Conservation (phyloP, 1,140 invertebrate species). For the Halesus radiatus region DNA sequence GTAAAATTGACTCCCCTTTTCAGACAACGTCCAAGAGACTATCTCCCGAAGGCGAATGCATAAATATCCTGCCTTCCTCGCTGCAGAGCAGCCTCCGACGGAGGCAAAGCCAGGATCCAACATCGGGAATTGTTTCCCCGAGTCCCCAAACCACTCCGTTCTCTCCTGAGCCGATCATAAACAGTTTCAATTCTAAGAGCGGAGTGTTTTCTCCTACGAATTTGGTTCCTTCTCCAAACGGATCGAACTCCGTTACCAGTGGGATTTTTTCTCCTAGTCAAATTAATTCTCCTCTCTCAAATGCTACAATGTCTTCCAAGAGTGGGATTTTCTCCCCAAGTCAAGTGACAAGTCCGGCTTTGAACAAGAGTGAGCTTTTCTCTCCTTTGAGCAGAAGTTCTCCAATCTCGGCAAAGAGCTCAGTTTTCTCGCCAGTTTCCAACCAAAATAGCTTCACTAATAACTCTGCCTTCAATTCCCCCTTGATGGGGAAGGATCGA, state of each 20-base stretch:
- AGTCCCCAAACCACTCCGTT: slow-evolving; percentile 62
- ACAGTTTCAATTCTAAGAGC: slow-evolving; percentile 63
- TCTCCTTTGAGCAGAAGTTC: slow-evolving; percentile 68
- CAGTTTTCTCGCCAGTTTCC: slow-evolving; percentile 66
- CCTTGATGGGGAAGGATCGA: slow-evolving; percentile 67
- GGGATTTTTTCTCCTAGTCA: slow-evolving; percentile 71
- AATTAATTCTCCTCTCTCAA: slow-evolving; percentile 69
- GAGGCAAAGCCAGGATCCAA: slow-evolving; percentile 63
- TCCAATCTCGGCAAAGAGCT: slow-evolving; percentile 65
- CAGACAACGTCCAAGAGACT: slow-evolving; percentile 63
- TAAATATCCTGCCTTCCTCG: slow-evolving; percentile 67
- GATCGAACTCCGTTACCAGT: slow-evolving; percentile 70
- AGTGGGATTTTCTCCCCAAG: slow-evolving; percentile 69
- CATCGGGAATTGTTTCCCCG: slow-evolving; percentile 64
- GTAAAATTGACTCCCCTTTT: slow-evolving; percentile 37
- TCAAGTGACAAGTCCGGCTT: slow-evolving; percentile 61
- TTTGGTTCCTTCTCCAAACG: slow-evolving; percentile 70
- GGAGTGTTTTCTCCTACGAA: slow-evolving; percentile 65
- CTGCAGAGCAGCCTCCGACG: slow-evolving; percentile 69
- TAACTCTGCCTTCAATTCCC: slow-evolving; percentile 66
- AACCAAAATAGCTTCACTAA: slow-evolving; percentile 59
- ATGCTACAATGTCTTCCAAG: slow-evolving; percentile 69
- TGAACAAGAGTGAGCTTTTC: slow-evolving; percentile 68
- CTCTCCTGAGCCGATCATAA: slow-evolving; percentile 63
- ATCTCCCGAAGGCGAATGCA: slow-evolving; percentile 70